Conservation (phyloP, 2,113 vertebrate genomes). For the Zosterops pallidus region DNA sequence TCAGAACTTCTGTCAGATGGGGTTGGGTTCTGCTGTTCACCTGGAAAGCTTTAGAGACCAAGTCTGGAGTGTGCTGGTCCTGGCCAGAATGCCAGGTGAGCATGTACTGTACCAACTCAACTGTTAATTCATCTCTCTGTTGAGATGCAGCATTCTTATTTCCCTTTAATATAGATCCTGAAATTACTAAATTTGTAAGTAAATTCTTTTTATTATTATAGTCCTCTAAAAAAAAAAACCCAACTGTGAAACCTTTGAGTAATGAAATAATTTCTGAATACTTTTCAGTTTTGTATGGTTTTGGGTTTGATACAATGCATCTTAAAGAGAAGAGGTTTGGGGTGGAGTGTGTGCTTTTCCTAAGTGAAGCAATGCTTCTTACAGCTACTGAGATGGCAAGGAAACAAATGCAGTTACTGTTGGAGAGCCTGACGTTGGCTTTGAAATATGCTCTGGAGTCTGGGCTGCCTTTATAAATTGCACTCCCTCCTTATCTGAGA, state of each 20-base stretch:
- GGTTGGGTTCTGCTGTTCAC: neutral
- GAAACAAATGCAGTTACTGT: neutral
- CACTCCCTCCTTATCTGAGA: neutral
- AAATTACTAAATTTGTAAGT: neutral
- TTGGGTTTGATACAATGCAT: neutral
- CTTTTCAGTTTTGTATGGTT: neutral
- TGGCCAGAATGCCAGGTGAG: neutral
- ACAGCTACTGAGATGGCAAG: neutral
- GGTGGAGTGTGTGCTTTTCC: neutral
- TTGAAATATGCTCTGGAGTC: neutral
- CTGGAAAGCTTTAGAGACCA: neutral
- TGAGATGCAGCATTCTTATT: neutral
- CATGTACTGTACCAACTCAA: neutral
- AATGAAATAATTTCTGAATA: neutral
- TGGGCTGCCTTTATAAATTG: neutral
- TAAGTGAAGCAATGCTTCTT: neutral
- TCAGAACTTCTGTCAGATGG: neutral
- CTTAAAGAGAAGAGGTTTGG: neutral
- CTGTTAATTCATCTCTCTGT: neutral
- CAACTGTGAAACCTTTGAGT: neutral
- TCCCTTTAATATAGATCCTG: neutral
- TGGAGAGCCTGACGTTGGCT: accelerated
- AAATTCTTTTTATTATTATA: neutral
- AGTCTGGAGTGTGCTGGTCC: neutral
- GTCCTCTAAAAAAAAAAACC: accelerated